phyloP scores from a whole-genome alignment of 2,888 invertebrate species.

The Trichopria drosophilae region DNA sequence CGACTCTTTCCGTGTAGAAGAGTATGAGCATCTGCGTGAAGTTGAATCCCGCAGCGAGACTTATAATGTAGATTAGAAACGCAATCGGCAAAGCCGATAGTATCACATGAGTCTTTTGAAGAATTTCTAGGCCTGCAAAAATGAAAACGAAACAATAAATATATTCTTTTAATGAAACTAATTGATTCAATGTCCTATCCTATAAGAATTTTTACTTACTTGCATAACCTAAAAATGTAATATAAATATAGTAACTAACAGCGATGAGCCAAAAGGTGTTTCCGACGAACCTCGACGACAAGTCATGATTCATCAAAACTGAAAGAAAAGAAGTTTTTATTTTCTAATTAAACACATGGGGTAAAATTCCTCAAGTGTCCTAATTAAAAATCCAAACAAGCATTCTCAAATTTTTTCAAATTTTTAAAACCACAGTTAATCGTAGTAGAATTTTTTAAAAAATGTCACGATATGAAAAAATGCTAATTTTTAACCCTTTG shows the following conservation, averaged over 20 bases:
- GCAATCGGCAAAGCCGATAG: slow-evolving; percentile 77
- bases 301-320: slow-evolving; percentile 79
- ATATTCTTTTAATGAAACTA: slow-evolving; percentile 17
- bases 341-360: too few relatives aligned
- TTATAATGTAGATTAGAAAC: slow-evolving; percentile 75
- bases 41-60: slow-evolving; percentile 80
- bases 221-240: slow-evolving; percentile 95
- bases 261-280: slow-evolving; percentile 94
- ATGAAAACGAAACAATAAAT: slow-evolving; percentile 19
- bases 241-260: slow-evolving; percentile 89
- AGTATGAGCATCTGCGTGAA: slow-evolving; percentile 78
- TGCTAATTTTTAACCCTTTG: too few relatives aligned
- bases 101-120: slow-evolving; percentile 82
- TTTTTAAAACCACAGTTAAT: too few relatives aligned
- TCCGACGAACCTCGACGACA: slow-evolving; percentile 81
- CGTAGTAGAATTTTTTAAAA: too few relatives aligned
- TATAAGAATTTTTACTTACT: slow-evolving; percentile 64
- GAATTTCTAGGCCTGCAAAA: slow-evolving; percentile 78
- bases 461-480: too few relatives aligned
- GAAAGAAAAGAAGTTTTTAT: slow-evolving; percentile 55
- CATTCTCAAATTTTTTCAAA: too few relatives aligned
- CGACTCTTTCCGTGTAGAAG: slow-evolving; percentile 82
- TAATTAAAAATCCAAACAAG: too few relatives aligned
- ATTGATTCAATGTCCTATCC: slow-evolving; percentile 1
- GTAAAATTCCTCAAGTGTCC: too few relatives aligned